Evolutionary conservation across 2,113 vertebrate genomes (phyloP), one percentile per base, ranked within the genome.

Genomic region (Scartelaos histophorus): DNA sequence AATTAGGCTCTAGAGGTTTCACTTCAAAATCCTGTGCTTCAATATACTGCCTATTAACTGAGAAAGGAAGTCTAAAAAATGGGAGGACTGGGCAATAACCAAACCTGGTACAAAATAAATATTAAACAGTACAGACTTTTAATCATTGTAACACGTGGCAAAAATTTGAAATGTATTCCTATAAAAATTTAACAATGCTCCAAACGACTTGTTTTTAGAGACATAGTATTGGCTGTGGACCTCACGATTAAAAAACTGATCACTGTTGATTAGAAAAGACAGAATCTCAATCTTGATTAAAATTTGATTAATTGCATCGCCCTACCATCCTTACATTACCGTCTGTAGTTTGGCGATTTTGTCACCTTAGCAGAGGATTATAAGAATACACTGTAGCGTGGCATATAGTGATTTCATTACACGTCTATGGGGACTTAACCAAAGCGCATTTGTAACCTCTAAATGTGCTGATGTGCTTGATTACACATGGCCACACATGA

Each of bases 401-500:
- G 60, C 34, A 16, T 64, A 5, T 38, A 12, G 34, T 64, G 34
- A 64, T 64, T 64, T 19, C 34, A 64, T 64, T 64, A 64, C 21
- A 43, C 19, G 61, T 13, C 61, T 64, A 3, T 38, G 15, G 61
- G 61, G 61, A 64, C 61, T 21, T 64, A 17, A 19, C 34, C 34
- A 5, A 24, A 25, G 21, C 21, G 13, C 38, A 45, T 47, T 65
- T 66, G 65, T 47, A n/a, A 47, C 38, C 45, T 66, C 65, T 22
- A 47, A 66, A 66, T 47, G 13, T 66, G 43, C 65, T 47, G 65
- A 66, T 47, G 45, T 66, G 38, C 65, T 47, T 66, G 65, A 24
- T 47, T 47, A 46, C 38, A 21, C 65, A 45, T 24, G 45, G 43
- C 38, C n/a, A 47, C 21, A 66, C 43, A 47, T 22, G 24, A 46